phyloP scores from a whole-genome alignment of 2,797 vertebrate genomes.

The Taeniopygia guttata region DNA sequence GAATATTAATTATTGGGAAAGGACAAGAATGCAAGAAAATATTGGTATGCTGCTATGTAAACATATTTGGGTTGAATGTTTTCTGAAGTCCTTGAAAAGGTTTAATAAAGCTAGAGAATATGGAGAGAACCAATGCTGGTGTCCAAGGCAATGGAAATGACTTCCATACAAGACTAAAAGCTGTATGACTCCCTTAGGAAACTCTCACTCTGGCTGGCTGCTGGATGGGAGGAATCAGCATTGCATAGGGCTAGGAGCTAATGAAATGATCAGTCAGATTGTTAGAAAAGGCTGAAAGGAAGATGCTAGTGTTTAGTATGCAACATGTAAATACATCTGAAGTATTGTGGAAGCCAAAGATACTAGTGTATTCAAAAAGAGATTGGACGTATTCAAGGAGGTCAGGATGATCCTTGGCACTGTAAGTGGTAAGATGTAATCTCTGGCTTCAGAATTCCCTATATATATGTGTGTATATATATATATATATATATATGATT shows the following conservation, averaged over 20 bases:
- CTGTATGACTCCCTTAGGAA: background rate
- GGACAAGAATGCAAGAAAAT: background rate
- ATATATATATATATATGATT: background rate
- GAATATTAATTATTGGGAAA: background rate
- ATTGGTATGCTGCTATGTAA: background rate
- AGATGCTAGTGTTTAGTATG: background rate
- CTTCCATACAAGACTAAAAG: background rate
- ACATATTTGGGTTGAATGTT: background rate
- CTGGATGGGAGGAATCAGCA: background rate
- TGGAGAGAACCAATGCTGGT: background rate
- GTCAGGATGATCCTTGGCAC: background rate
- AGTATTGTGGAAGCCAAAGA: background rate
- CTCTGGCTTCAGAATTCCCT: slow-evolving; percentile 9
- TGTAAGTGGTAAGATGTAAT: background rate
- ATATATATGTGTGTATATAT: no score
- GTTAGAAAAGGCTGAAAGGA: background rate
- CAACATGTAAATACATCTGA: background rate
- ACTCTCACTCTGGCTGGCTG: background rate
- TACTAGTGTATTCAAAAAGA: background rate
- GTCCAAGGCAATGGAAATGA: background rate
- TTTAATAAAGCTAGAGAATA: background rate
- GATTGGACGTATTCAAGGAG: background rate
- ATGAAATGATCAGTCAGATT: background rate
- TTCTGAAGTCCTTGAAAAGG: background rate
- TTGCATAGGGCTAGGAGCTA: background rate